Base-by-base conservation (phyloP, 2,888 invertebrate species). In the Dastarcus helophoroides region DNA sequence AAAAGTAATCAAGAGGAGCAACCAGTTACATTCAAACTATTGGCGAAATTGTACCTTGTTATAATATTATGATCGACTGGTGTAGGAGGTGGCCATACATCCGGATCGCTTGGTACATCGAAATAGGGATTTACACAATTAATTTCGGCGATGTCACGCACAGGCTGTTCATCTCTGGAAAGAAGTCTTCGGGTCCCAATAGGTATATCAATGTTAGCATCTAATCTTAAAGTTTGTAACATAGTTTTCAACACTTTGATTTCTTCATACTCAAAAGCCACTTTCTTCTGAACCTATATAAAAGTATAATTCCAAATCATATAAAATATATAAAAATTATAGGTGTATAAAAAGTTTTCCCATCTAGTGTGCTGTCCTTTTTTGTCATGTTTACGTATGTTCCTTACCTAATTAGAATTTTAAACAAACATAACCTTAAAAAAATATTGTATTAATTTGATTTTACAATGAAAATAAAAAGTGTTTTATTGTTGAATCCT, bases 241-340 rank as follows among this genome's bases (percentile, higher is more conserved):
- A 81, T 79, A 23, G 73, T 74, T 46, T 76, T 77, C 10, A 84
- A 75, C 39, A 80, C 78, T 61, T 91, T 93, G 26, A 95, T 76
- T 60, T 86, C 81, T 50, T 90, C 85, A 59, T 86, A 90, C 59
- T 95, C 95, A 33, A 79, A 73, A 23, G 75, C 80, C 53, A 95
- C 79, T 60, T 88, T 84, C 51, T 84, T 81, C 54, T 89, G 86
- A 12, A 91, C 79, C 86, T 89, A 57, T 1, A 40, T 14, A 9
- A 14, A 12, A 14, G 4, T 13, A 14, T 7, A 26, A 8, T 26
- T 22, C 26, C 4, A 14, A 14, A 9, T 9, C 3, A 7, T 14
- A 8, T 6, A 9, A 21, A 23, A 23, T 23, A 5, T 23, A 23
- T 5, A 6, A 19, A 19, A 19, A 19, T 13, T 27, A 14, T 31